Evolutionary conservation across 1,140 invertebrate species (phyloP).

Genomic region (Ips nitidus): DNA sequence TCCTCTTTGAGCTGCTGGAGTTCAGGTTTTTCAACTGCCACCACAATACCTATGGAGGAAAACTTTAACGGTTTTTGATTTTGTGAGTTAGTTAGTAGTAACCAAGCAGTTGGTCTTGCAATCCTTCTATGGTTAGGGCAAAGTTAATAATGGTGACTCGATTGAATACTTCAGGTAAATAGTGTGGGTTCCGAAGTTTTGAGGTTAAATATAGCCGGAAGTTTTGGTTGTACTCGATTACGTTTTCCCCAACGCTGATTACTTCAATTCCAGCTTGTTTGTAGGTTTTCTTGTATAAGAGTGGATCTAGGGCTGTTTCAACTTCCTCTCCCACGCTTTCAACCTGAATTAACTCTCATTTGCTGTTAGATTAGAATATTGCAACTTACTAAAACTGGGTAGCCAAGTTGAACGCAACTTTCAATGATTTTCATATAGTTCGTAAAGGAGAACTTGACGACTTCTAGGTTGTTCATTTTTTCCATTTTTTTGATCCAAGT

Average conservation of each 20-base stretch:
- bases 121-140: conserved; percentile 78
- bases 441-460: conserved; percentile 77
- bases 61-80: conserved; percentile 55
- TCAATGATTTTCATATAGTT: conserved; percentile 86
- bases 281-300: conserved; percentile 82
- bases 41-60: conserved; percentile 64
- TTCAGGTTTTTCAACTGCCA: conserved; percentile 85
- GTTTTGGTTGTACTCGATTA: conserved; percentile 74
- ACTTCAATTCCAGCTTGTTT: conserved; percentile 74
- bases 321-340: conserved; percentile 85
- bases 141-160: conserved; percentile 93
- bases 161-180: conserved; percentile 85
- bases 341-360: conserved; percentile 12
- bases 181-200: conserved; percentile 87
- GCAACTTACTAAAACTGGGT: conserved; percentile 69
- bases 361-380: conserved; percentile 1
- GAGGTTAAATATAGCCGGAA: conserved; percentile 88
- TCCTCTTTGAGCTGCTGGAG: conserved; percentile 82
- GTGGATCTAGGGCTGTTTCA: conserved; percentile 80
- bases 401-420: conserved; percentile 80
- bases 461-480: conserved; percentile 72
- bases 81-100: not conserved
- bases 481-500: conserved; percentile 91
- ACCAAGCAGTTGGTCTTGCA: conserved; percentile 86
- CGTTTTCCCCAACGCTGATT: conserved; percentile 83